Percentiles rank a stretch among this genome's conserved stretches.
Evolutionary conservation across 1,140 invertebrate species (phyloP).

Genomic region (Macrobrachium rosenbergii): DNA sequence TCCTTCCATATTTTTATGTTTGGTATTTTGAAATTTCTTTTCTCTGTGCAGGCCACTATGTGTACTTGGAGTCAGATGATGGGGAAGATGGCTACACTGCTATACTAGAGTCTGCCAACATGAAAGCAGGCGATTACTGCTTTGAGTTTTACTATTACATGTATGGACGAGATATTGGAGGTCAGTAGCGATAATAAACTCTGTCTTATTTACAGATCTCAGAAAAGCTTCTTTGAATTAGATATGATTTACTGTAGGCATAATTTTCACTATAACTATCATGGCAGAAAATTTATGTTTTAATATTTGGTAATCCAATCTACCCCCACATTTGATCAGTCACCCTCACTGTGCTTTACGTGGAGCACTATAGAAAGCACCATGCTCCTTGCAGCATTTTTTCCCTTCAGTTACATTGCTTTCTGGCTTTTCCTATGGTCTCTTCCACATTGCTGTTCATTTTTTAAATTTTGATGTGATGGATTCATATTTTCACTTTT

Average conservation of each 20-base stretch:
- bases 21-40: not conserved
- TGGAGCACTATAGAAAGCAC: too few species aligned
- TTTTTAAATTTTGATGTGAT: too few species aligned
- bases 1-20: too few species aligned
- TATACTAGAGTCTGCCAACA: constrained; percentile 5
- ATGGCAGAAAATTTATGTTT: not conserved
- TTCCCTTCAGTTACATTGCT: too few species aligned
- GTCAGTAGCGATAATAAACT: constrained; percentile 15
- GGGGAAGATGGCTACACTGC: not conserved
- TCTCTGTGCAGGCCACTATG: constrained; percentile 42
- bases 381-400: too few species aligned
- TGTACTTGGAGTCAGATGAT: constrained; percentile 38
- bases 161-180: constrained; percentile 45
- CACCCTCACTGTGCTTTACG: too few species aligned
- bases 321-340: not conserved
- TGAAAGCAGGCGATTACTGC: constrained; percentile 26
- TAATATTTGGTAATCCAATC: not conserved
- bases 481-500: too few species aligned
- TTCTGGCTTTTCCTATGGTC: too few species aligned
- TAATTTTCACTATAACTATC: not conserved
- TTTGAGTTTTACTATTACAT: constrained; percentile 55
- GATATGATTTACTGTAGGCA: too few species aligned
- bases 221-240: not conserved
- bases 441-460: too few species aligned
- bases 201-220: not conserved